Conservation (phyloP, 2,797 vertebrate species). For the Microctenopoma stevenorrisi region DNA sequence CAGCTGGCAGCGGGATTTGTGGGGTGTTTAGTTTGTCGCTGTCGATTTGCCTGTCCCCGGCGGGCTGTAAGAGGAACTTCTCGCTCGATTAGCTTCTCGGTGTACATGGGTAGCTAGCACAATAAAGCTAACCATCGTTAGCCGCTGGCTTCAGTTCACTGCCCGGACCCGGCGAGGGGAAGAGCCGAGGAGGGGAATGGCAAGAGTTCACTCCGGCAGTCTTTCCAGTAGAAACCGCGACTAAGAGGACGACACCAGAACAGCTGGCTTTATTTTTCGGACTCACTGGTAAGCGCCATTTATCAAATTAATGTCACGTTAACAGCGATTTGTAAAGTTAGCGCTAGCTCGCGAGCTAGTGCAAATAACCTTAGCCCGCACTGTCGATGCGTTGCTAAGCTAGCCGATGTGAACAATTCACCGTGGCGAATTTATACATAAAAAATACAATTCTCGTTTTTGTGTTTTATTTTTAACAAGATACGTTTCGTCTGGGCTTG, state of each 20-base stretch:
- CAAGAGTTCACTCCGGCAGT: slow-evolving; percentile 46
- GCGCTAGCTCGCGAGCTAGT: slow-evolving; percentile 40
- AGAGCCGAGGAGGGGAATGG: slow-evolving; percentile 60
- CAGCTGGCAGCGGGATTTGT: not conserved
- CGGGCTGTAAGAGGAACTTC: not conserved
- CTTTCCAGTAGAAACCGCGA: slow-evolving; percentile 36
- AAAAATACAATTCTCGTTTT: not conserved
- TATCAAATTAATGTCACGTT: not conserved
- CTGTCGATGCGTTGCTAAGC: slow-evolving; percentile 34
- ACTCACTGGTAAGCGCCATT: slow-evolving; percentile 51
- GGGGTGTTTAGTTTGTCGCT: not conserved
- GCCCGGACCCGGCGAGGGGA: slow-evolving; percentile 57
- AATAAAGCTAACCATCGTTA: slow-evolving; percentile 62
- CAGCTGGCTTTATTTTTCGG: not conserved
- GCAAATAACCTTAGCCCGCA: not conserved
- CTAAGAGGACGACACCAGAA: slow-evolving; percentile 2
- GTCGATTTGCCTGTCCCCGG: rapidly evolving
- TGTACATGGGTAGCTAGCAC: slow-evolving; percentile 59
- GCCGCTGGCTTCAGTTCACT: slow-evolving; percentile 18
- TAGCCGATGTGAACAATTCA: slow-evolving; percentile 2
- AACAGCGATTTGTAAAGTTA: slow-evolving; percentile 28
- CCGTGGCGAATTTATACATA: slow-evolving; percentile 19
- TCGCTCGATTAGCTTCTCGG: not conserved
- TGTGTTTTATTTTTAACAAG: too few relatives aligned
- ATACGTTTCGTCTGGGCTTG: rapidly evolving